Evolutionary conservation across 2,797 vertebrate genomes (phyloP).

Genomic region (Microctenopoma lineatum): DNA sequence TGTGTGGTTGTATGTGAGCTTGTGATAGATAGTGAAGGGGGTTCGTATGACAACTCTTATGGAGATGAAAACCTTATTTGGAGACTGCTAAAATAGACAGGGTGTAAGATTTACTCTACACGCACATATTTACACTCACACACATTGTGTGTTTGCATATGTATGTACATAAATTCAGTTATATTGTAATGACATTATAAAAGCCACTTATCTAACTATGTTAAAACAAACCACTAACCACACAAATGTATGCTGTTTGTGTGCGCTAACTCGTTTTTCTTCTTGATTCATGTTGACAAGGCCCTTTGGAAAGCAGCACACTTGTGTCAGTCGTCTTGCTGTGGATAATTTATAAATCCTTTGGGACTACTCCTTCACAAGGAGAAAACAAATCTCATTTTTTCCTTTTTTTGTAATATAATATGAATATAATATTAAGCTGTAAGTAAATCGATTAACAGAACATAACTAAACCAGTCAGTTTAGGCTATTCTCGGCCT

Average conservation of each 20-base stretch:
- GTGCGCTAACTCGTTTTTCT: constrained; percentile 75
- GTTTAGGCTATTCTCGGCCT: constrained; percentile 80
- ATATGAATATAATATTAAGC: constrained; percentile 66
- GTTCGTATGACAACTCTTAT: constrained; percentile 69
- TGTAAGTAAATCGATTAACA: constrained; percentile 71
- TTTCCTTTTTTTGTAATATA: constrained; percentile 43
- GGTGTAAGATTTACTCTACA: constrained; percentile 85
- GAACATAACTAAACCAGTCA: constrained; percentile 72
- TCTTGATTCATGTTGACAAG: constrained; percentile 79
- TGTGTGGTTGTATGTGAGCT: constrained; percentile 48
- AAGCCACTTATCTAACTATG: constrained; percentile 86
- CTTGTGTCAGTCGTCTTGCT: constrained; percentile 71
- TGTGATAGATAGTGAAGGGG: constrained; percentile 16
- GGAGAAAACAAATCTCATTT: constrained; percentile 59
- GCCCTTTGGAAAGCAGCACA: constrained; percentile 81
- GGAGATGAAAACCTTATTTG: constrained; percentile 73
- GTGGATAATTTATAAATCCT: constrained; percentile 84
- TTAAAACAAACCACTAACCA: constrained; percentile 88
- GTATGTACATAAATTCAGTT: constrained; percentile 83
- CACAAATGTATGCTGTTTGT: constrained; percentile 82
- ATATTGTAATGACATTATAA: constrained; percentile 84
- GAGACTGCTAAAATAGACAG: constrained; percentile 78
- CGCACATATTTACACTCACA: constrained; percentile 84
- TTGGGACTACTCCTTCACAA: constrained; percentile 78
- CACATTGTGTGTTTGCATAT: constrained; percentile 80